These are phyloP conservation scores for Platichthys stellatus DNA, from an alignment of 2,113 vertebrate species.

Conservation along the genomic window DNA sequence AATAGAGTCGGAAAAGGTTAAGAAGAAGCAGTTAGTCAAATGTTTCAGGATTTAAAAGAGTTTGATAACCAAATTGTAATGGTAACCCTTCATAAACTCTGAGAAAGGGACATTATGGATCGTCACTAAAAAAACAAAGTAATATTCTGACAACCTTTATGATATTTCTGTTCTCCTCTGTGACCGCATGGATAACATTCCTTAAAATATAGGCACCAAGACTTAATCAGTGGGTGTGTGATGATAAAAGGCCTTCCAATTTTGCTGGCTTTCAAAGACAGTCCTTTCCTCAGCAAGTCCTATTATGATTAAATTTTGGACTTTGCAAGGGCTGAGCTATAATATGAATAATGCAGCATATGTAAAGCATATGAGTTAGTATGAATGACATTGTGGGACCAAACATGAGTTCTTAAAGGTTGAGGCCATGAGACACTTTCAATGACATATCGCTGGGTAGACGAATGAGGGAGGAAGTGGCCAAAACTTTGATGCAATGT, in stretches of 20 bases:
- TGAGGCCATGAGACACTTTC: constrained; percentile 28
- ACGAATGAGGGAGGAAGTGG: not conserved
- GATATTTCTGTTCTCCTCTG: not conserved
- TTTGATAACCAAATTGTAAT: not conserved
- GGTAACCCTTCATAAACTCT: not conserved
- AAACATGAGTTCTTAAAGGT: constrained; percentile 37
- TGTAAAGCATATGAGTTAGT: constrained; percentile 2
- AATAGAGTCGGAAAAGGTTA: not conserved
- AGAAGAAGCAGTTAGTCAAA: not conserved
- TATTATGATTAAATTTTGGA: constrained; percentile 21
- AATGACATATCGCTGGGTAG: constrained; percentile 13
- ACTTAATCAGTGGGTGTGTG: constrained; percentile 23
- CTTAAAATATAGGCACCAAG: not conserved
- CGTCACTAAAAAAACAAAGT: not conserved
- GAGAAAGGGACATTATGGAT: not conserved
- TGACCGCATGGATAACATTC: not conserved
- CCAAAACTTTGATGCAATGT: not conserved
- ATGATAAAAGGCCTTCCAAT: constrained; percentile 3
- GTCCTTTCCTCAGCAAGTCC: not conserved
- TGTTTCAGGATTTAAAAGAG: not conserved
- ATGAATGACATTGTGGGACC: constrained; percentile 11
- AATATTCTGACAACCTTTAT: not conserved
- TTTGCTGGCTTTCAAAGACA: constrained; percentile 3
- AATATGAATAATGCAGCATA: constrained; percentile 35
- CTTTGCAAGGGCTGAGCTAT: not conserved